Evolutionary conservation across 2,888 invertebrate species (phyloP), one percentile per base, ranked within the genome.

Genomic region (Epinotia bilunana): DNA sequence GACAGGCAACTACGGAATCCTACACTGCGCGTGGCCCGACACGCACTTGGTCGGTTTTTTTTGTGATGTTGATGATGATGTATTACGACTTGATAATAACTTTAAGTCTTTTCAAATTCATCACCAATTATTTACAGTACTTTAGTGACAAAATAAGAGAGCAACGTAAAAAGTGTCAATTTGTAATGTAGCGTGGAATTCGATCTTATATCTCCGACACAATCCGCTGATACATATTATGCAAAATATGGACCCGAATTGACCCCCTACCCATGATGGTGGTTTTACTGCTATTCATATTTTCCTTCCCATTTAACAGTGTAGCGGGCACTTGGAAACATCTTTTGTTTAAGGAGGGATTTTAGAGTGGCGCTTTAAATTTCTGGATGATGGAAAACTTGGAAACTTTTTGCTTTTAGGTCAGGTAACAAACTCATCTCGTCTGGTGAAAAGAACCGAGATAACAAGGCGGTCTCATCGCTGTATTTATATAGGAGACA

Each of bases 231-330:
- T 39, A 9, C 9, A 7, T 9, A 39, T 11, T 33, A 33, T 62
- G 39, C 39, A 62, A 18, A 62, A 20, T 57, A 7, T 57, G 3
- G 18, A 20, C 18, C 20, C 57, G 12, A 20, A 57, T 20, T 12
- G 3, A 23, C 57, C 20, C 16, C 33, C 39, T 62, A 11, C 4
- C n/a, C 18, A n/a, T 53, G 7, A 53, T 53, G 43, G 12, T 43
- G 39, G n/a, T 69, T 57, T 20, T 28, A 33, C 9, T 7, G n/a
- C 5, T 28, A 23, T 73, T 63, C 58, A 69, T 69, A 62, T 73
- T 73, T 55, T 67, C 60, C 62, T 62, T 73, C 23, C 62, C 68
- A 62, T 62, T 73, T 62, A 62, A 63, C 39, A 46, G 6, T 55
- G 53, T 57, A 49, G 57, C 53, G 23, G 61, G 18, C 46, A 23